Conservation (phyloP, 2,888 invertebrate species). For the Aspidiotus rigidus region DNA sequence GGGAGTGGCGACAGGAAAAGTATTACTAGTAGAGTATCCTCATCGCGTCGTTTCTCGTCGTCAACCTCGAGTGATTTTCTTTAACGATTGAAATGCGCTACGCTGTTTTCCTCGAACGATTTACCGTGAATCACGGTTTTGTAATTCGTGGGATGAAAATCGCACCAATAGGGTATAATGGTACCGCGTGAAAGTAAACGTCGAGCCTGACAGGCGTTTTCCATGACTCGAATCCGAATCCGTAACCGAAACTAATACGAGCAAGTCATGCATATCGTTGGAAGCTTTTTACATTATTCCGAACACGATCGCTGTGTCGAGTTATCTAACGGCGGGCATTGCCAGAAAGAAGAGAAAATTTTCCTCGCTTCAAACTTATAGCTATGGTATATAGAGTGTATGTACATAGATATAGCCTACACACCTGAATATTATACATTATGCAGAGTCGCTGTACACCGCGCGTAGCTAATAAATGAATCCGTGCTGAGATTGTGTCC, state of each 20-base stretch:
- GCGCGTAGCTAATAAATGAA: too few relatives aligned
- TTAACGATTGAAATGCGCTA: neutral
- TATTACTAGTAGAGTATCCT: neutral
- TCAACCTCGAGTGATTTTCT: conserved; percentile 4
- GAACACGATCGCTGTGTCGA: conserved; percentile 2
- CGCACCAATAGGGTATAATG: conserved; percentile 25
- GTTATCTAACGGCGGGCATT: conserved; percentile 28
- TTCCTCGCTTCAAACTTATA: conserved; percentile 1
- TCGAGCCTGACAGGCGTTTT: conserved; percentile 22
- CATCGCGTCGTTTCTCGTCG: conserved; percentile 3
- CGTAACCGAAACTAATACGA: conserved; percentile 32
- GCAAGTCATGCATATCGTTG: conserved; percentile 27
- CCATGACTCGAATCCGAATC: conserved; percentile 13
- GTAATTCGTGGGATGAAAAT: conserved; percentile 29
- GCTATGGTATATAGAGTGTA: neutral
- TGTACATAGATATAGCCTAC: neutral
- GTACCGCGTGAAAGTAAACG: conserved; percentile 25
- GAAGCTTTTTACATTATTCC: conserved; percentile 25
- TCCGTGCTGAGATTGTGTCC: too few relatives aligned
- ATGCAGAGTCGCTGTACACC: too few relatives aligned
- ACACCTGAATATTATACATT: neutral
- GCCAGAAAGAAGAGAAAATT: conserved; percentile 25
- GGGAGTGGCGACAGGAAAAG: neutral
- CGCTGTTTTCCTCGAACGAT: conserved; percentile 15
- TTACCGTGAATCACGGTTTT: conserved; percentile 22